Conservation (phyloP, 2,888 invertebrate genomes). For the Cosmia trapezina region DNA sequence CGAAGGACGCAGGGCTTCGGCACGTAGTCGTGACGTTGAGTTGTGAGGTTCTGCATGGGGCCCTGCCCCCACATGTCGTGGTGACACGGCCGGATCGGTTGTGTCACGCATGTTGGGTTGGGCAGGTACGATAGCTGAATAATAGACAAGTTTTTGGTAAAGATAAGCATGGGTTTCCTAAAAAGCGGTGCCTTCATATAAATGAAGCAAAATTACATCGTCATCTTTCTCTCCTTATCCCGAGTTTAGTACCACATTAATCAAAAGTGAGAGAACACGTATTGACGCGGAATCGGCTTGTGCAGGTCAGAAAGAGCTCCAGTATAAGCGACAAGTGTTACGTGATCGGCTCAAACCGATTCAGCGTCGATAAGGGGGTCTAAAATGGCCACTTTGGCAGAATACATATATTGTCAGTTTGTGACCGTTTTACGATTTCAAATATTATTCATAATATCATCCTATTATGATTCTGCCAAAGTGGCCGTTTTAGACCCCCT, state of each 20-base stretch:
- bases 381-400: too few species aligned
- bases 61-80: constrained; percentile 92
- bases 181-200: too few species aligned
- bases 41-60: constrained; percentile 93
- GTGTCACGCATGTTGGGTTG: constrained; percentile 90
- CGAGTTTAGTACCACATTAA: neutral
- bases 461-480: too few species aligned
- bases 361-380: neutral
- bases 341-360: neutral
- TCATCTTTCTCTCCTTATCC: neutral
- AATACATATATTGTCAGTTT: too few species aligned
- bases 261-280: neutral
- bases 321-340: neutral
- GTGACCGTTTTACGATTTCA: too few species aligned
- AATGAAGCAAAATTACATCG: neutral
- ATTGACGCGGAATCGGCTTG: too few species aligned
- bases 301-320: neutral
- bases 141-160: constrained; percentile 1
- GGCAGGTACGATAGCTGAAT: constrained; percentile 90
- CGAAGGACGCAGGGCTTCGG: constrained; percentile 91
- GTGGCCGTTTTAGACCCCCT: too few species aligned
- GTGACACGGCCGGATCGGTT: constrained; percentile 91
- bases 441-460: too few species aligned
- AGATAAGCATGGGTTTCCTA: neutral
- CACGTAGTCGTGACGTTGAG: constrained; percentile 94